phyloP scores from a whole-genome alignment of 2,888 invertebrate species.

The Nomada goodeniana region DNA sequence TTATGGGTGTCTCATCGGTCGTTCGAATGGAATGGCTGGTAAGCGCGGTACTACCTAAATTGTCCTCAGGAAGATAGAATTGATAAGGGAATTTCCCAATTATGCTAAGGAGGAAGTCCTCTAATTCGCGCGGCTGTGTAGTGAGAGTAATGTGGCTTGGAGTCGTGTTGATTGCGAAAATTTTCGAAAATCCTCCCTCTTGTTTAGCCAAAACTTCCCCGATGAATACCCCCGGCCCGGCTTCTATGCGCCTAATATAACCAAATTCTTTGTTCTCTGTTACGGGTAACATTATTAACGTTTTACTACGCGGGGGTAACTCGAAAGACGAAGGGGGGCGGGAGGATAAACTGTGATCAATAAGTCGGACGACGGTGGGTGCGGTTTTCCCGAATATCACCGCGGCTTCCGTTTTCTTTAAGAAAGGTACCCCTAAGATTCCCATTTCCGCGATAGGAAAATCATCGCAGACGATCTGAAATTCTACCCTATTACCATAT shows the following conservation, averaged over 20 bases:
- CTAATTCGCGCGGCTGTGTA: background rate
- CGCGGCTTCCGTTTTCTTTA: no score
- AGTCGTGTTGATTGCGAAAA: background rate
- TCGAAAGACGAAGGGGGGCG: background rate
- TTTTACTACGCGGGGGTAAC: background rate
- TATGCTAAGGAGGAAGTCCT: background rate
- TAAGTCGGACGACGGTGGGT: background rate
- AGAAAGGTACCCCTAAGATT: no score
- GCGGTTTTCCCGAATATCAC: no score
- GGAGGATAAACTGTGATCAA: background rate
- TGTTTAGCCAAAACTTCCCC: no score
- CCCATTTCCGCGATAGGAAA: no score
- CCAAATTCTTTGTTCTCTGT: background rate
- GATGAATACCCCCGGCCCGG: no score
- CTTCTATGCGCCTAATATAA: no score
- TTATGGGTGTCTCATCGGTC: background rate
- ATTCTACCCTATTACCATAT: no score
- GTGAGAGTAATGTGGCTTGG: background rate
- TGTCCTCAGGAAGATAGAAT: background rate
- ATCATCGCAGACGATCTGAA: no score
- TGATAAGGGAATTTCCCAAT: conserved; percentile 2
- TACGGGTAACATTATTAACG: background rate
- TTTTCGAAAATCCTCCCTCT: background rate
- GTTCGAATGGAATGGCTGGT: background rate
- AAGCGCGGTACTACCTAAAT: background rate